Evolutionary conservation across 2,888 invertebrate species (phyloP).

Genomic region (Tricholauxania praeusta): DNA sequence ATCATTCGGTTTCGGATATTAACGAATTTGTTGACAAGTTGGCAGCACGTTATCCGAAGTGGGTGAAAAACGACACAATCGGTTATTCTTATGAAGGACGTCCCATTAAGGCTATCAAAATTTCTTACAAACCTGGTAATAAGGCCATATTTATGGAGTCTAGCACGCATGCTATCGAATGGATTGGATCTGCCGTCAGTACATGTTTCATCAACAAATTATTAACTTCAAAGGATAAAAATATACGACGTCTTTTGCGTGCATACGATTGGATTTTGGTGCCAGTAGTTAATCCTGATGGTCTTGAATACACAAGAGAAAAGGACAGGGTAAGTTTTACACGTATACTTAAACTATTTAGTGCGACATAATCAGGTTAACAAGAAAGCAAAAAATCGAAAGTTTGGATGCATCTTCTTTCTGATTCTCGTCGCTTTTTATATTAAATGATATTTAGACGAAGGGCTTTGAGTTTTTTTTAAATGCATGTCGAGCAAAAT

Average conservation of each 20-base stretch:
- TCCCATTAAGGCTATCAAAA: constrained; percentile 71
- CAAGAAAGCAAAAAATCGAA: background rate
- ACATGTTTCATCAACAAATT: constrained; percentile 80
- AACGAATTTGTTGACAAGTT: constrained; percentile 52
- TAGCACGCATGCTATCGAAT: constrained; percentile 76
- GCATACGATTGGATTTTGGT: constrained; percentile 58
- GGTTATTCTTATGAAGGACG: constrained; percentile 74
- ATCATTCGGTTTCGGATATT: constrained; percentile 52
- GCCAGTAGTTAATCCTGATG: constrained; percentile 59
- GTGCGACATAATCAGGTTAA: no score
- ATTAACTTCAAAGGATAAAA: constrained; percentile 72
- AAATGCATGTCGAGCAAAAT: no score
- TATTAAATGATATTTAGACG: no score
- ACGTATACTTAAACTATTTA: no score
- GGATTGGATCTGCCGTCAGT: constrained; percentile 79
- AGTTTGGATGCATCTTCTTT: no score
- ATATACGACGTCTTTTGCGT: constrained; percentile 56
- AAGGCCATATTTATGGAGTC: constrained; percentile 75
- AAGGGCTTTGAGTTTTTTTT: no score
- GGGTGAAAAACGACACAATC: constrained; percentile 56
- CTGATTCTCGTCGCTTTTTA: no score
- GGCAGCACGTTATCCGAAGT: background rate
- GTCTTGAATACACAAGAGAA: constrained; percentile 55
- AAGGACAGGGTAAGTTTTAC: constrained; percentile 45
- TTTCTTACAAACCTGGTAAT: constrained; percentile 67